These are phyloP conservation scores for Kryptolebias marmoratus DNA, from an alignment of 2,113 vertebrate genomes.

Conservation along the genomic window DNA sequence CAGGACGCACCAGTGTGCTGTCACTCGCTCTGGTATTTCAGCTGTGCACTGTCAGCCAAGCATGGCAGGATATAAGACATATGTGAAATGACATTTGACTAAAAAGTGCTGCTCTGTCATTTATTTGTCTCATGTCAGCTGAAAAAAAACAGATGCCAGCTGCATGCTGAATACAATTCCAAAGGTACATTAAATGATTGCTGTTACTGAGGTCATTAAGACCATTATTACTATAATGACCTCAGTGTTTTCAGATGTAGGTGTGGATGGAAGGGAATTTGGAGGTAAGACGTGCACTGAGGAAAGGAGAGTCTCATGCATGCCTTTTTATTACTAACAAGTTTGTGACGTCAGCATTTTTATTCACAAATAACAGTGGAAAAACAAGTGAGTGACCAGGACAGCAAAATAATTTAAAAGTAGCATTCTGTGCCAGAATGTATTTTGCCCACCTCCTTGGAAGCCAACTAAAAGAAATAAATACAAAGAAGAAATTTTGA, in stretches of 20 bases:
- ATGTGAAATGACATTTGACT: conserved; percentile 78
- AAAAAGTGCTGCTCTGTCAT: conserved; percentile 67
- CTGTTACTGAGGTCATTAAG: conserved; percentile 25
- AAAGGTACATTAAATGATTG: conserved; percentile 49
- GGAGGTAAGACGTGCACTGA: neutral
- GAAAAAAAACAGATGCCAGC: conserved; percentile 29
- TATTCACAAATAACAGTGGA: conserved; percentile 16
- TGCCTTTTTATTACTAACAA: conserved; percentile 33
- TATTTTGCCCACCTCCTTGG: no score
- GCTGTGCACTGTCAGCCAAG: conserved; percentile 64
- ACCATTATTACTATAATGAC: conserved; percentile 51
- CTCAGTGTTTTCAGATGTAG: conserved; percentile 31
- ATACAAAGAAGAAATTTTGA: no score
- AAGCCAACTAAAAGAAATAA: no score
- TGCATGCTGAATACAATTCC: conserved; percentile 28
- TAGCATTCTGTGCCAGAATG: no score
- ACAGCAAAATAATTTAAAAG: neutral
- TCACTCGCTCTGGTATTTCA: conserved; percentile 63
- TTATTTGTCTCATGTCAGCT: conserved; percentile 58
- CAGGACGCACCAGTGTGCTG: conserved; percentile 69
- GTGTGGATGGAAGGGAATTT: conserved; percentile 11
- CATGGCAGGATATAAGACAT: conserved; percentile 65
- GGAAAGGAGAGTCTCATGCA: conserved; percentile 21
- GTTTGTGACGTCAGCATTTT: conserved; percentile 60
- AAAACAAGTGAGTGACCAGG: neutral